Conservation (phyloP, 1,140 invertebrate genomes). For the Ptiloglossa arizonensis region DNA sequence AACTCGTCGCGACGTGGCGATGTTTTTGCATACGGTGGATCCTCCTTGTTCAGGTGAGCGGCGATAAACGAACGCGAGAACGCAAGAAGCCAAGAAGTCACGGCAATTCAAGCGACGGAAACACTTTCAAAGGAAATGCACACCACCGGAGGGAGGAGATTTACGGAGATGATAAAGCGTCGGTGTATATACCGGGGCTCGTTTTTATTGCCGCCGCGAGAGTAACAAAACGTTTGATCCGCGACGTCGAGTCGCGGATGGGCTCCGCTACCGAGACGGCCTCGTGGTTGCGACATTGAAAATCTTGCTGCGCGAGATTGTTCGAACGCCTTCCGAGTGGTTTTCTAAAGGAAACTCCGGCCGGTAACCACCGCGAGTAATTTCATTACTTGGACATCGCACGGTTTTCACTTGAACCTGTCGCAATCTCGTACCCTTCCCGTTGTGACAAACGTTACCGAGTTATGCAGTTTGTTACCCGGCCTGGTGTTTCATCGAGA, state of each 20-base stretch:
- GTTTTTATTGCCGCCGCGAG: constrained; percentile 20
- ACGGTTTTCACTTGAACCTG: too few species aligned
- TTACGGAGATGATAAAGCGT: constrained; percentile 27
- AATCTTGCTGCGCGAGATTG: not conserved
- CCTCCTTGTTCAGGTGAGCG: not conserved
- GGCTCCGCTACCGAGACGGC: not conserved
- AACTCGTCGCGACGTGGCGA: not conserved
- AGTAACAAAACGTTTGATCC: constrained; percentile 28
- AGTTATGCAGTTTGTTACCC: too few species aligned
- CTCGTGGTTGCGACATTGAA: not conserved
- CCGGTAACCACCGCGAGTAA: too few species aligned
- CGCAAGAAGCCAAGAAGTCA: not conserved
- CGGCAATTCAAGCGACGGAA: constrained; percentile 13
- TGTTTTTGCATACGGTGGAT: not conserved
- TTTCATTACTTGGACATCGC: too few species aligned
- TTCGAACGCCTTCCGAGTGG: not conserved
- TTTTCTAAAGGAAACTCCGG: not conserved
- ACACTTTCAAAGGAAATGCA: constrained; percentile 30
- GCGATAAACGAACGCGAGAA: constrained; percentile 26
- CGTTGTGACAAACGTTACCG: too few species aligned
- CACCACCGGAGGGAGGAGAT: constrained; percentile 10
- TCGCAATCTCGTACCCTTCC: too few species aligned
- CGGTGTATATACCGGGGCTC: not conserved
- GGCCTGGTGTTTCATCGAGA: too few species aligned
- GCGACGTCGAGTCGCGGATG: constrained; percentile 7